Evolutionary conservation across 2,797 vertebrate genomes (phyloP).

Genomic region (Micromesistius poutassou): DNA sequence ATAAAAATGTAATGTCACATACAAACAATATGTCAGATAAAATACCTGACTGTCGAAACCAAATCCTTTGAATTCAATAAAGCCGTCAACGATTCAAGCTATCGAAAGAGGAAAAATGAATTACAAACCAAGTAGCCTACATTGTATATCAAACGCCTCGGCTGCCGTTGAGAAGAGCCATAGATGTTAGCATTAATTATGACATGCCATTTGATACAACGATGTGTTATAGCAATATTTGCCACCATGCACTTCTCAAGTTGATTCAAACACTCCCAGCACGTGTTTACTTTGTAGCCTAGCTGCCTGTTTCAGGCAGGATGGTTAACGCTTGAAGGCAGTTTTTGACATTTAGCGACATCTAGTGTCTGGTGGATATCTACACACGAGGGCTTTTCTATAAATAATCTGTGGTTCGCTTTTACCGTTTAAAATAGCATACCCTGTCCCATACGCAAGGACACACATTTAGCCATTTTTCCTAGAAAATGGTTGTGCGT

Average conservation of each 20-base stretch:
- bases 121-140: not conserved
- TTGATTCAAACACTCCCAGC: not conserved
- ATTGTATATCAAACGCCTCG: not conserved
- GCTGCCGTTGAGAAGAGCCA: not conserved
- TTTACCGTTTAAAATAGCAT: not conserved
- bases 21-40: not conserved
- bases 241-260: not conserved
- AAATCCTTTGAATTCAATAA: not conserved
- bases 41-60: not conserved
- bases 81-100: not conserved
- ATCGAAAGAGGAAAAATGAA: not conserved
- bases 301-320: not conserved
- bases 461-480: not conserved
- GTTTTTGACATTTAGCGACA: conserved; percentile 50
- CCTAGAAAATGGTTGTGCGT: not conserved
- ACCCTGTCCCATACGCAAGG: not conserved
- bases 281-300: not conserved
- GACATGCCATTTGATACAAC: not conserved
- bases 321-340: conserved; percentile 4
- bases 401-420: not conserved
- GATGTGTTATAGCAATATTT: not conserved
- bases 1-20: not conserved
- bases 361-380: conserved; percentile 45
- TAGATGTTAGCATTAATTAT: not conserved
- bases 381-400: conserved; percentile 26